A percentile compares a stretch with the other conserved stretches of the same genome.
Evolutionary conservation across 2,888 invertebrate genomes (phyloP).

Genomic region (Choreutis nemorana): DNA sequence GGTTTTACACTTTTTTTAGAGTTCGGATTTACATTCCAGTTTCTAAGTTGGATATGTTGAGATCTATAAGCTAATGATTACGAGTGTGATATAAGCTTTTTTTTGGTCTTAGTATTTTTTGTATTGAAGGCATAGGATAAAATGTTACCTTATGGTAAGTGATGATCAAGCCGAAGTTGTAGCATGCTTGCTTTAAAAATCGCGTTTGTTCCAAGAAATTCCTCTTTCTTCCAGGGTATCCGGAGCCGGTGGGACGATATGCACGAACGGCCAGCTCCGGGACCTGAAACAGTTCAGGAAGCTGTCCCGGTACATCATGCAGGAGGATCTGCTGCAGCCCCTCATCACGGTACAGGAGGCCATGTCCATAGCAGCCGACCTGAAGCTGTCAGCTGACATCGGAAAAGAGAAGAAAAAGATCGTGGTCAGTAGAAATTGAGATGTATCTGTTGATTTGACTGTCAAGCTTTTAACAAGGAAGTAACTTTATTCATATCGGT

Average conservation of each 20-base stretch:
- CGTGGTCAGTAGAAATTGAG: slow-evolving; percentile 64
- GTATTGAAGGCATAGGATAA: too few relatives aligned
- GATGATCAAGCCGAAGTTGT: too few relatives aligned
- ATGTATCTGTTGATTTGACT: background rate
- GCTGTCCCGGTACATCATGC: slow-evolving; percentile 96
- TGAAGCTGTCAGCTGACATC: slow-evolving; percentile 80
- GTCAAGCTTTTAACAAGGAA: slow-evolving; percentile 1
- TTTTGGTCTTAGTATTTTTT: too few relatives aligned
- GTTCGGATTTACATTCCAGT: too few relatives aligned
- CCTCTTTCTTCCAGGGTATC: slow-evolving; percentile 67
- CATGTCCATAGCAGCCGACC: slow-evolving; percentile 87
- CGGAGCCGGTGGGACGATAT: slow-evolving; percentile 76
- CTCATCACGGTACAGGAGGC: slow-evolving; percentile 88
- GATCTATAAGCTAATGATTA: too few relatives aligned
- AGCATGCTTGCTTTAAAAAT: too few relatives aligned
- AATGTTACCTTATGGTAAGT: too few relatives aligned
- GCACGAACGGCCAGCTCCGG: slow-evolving; percentile 80
- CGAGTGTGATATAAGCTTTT: too few relatives aligned
- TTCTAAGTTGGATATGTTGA: too few relatives aligned
- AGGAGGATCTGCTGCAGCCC: slow-evolving; percentile 86
- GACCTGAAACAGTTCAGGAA: slow-evolving; percentile 83
- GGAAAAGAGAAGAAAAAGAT: slow-evolving; percentile 70
- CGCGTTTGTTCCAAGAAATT: too few relatives aligned
- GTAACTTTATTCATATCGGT: background rate
- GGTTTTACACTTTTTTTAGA: too few relatives aligned